These are phyloP conservation scores for Cyclura pinguis DNA, from an alignment of 2,797 vertebrate genomes.

Conservation along the genomic window DNA sequence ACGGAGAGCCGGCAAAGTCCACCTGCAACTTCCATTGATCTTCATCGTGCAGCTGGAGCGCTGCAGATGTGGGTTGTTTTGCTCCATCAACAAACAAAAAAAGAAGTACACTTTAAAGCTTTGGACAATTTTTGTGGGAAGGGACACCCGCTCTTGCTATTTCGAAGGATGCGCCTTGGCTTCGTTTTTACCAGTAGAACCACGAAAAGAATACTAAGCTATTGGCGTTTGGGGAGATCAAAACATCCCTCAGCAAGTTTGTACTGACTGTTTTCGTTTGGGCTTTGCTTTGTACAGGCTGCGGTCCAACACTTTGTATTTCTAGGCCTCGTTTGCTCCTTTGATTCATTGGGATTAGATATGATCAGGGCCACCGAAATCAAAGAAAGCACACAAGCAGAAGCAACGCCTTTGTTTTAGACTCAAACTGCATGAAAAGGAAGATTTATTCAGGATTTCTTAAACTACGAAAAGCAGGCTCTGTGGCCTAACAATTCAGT, in stretches of 20 bases:
- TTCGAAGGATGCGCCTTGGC: neutral
- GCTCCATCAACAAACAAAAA: neutral
- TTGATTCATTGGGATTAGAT: neutral
- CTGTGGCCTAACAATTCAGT: neutral
- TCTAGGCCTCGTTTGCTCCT: neutral
- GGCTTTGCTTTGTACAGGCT: neutral
- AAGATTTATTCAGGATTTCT: neutral
- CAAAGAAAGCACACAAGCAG: neutral
- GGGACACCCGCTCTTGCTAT: neutral
- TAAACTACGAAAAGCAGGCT: neutral
- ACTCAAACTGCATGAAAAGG: neutral
- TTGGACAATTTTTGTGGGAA: neutral
- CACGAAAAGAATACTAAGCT: neutral
- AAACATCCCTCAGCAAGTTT: neutral
- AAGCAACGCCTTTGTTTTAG: neutral
- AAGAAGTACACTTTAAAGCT: neutral
- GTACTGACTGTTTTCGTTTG: neutral
- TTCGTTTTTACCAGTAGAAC: neutral
- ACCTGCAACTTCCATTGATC: slow-evolving; percentile 29
- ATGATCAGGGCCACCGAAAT: neutral
- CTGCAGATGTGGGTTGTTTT: neutral
- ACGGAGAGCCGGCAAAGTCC: neutral
- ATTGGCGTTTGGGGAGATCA: neutral
- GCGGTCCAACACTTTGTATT: neutral
- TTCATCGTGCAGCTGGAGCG: neutral